Evolutionary conservation across 2,797 vertebrate species (phyloP), one percentile per base, ranked within the genome.

Genomic region (Cynodonichthys magdalenae): DNA sequence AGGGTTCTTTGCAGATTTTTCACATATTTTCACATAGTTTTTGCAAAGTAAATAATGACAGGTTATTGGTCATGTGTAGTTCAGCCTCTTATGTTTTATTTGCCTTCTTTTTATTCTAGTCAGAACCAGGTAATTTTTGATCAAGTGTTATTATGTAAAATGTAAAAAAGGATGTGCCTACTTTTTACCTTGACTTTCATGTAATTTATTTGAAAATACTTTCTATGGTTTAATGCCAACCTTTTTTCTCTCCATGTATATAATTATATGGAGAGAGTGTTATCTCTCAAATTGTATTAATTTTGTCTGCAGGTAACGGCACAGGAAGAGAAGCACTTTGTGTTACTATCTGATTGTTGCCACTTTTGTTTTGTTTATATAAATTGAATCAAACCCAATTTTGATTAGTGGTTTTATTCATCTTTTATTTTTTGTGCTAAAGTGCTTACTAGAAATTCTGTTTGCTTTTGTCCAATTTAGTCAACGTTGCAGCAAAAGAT

Each of bases 401-500:
- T 19, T 28, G 36, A 53, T 53, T 48, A 53, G 77, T 66, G 10
- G 10, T 36, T 12, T 36, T 12, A 36, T 36, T 36, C 10, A 3
- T 9, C 9, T 36, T 49, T 17, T 60, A n/a, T 6, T 51, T 3
- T 47, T n/a, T 24, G 41, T 18, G 36, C 34, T 39, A 5, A 39
- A 45, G 24, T 17, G 27, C 5, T 59, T 2, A 2, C 24, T 3
- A 44, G 15, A 53, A 39, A 9, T 11, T 18, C 1, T 6, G 19
- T 63, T 71, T 44, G 28, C 31, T 5, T 53, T 55, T 73, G 3
- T 31, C 20, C 70, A 49, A 6, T 80, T 51, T 60, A 89, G 93
- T 89, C 93, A 4, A 77, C 62, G 80, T 78, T 74, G 6, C 85
- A 90, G 57, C 39, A 86, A 54, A 90, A 87, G 62, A 87, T 95